Base-by-base conservation (phyloP, 2,888 invertebrate species). In the Acanthosoma haemorrhoidale region DNA sequence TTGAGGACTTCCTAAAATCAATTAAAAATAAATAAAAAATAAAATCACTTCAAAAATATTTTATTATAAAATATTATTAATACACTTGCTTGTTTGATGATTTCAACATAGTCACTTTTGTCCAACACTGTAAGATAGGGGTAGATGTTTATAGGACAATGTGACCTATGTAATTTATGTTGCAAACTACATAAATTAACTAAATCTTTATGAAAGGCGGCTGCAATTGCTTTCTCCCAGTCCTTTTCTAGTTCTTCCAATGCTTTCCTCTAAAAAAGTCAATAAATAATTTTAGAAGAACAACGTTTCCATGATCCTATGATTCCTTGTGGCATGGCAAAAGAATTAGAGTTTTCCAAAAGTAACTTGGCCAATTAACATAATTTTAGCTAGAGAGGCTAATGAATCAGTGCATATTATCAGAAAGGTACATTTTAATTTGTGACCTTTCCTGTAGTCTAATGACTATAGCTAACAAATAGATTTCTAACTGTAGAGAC, bases 131-230 rank as follows among this genome's bases (percentile, higher is more conserved):
- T 84, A 6, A 93, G 81, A 78, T 88, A 93, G 0, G 92, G 92
- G 77, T 86, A 85, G n/a, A 89, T 80, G 16, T 84, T 84, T 76
- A 88, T 83, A 61, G 83, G 83, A 16, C 81, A 81, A 70, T 84
- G 83, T 0, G 84, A 82, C 2, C 80, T 79, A 21, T 70, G 71
- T 13, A 83, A 84, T 51, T 81, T 80, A 70, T 85, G 82, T 13
- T 79, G 78, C 77, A 87, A 86, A 1, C 86, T 84, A 70, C 85
- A 83, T 66, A 92, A 79, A 0, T 86, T 83, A 70, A 84, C 81
- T 43, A 93, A 78, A 79, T 92, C 89, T n/a, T 88, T 83, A 2
- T 83, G 79, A 73, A 93, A 88, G 1, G 89, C 88, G 57, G 84
- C 81, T 0, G 79, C 78, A 21, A 91, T 86, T 41, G 83, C 81